phyloP scores from a whole-genome alignment of 2,113 vertebrate genomes.

The Solea senegalensis region DNA sequence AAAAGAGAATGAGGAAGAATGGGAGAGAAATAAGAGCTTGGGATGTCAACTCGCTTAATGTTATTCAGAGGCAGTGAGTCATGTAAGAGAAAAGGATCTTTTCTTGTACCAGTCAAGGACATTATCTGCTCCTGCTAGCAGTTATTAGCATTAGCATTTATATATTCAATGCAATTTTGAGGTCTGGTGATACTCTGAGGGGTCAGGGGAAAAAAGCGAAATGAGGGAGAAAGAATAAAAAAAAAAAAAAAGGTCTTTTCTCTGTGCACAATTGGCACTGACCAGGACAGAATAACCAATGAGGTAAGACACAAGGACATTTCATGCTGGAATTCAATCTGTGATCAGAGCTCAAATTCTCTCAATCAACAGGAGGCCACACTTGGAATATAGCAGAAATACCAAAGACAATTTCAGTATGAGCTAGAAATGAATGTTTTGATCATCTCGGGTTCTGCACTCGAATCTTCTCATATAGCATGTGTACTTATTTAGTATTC shows the following conservation, averaged over 20 bases:
- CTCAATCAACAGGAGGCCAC: slow-evolving; percentile 52
- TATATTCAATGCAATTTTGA: slow-evolving; percentile 85
- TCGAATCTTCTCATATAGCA: background rate
- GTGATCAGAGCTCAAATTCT: slow-evolving; percentile 64
- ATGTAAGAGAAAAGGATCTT: slow-evolving; percentile 80
- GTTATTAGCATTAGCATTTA: slow-evolving; percentile 85
- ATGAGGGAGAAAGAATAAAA: slow-evolving; percentile 67
- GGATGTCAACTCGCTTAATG: slow-evolving; percentile 80
- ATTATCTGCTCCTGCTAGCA: slow-evolving; percentile 81
- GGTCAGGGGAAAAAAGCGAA: slow-evolving; percentile 77
- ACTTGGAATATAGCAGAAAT: slow-evolving; percentile 46
- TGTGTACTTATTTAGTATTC: background rate
- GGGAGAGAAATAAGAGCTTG: slow-evolving; percentile 69
- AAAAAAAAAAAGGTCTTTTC: slow-evolving; percentile 69
- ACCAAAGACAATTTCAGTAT: slow-evolving; percentile 15
- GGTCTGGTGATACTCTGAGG: slow-evolving; percentile 80
- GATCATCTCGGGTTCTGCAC: background rate
- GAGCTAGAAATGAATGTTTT: slow-evolving; percentile 9
- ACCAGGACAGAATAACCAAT: slow-evolving; percentile 78
- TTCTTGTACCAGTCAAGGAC: slow-evolving; percentile 84
- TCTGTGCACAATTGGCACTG: slow-evolving; percentile 74
- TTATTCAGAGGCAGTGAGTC: slow-evolving; percentile 83
- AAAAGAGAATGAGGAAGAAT: slow-evolving; percentile 65
- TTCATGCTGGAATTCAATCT: slow-evolving; percentile 76
- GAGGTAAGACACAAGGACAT: slow-evolving; percentile 79